These are phyloP conservation scores for Rhopalosiphum nymphaeae DNA, from an alignment of 2,888 invertebrate species.

Conservation along the genomic window DNA sequence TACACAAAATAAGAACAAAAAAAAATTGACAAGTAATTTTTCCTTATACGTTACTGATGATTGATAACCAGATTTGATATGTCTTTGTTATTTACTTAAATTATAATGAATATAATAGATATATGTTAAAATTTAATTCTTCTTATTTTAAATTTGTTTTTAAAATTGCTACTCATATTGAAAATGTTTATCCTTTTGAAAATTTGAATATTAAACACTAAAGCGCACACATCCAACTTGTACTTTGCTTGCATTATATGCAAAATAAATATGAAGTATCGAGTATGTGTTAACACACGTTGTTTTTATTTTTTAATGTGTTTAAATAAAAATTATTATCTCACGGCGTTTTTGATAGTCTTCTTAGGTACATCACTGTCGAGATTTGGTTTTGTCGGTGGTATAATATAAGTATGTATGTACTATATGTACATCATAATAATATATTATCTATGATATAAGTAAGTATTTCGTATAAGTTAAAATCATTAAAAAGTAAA, in stretches of 20 bases:
- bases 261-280: background rate
- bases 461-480: background rate
- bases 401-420: background rate
- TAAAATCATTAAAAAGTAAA: background rate
- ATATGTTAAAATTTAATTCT: too few species aligned
- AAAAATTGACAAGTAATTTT: too few species aligned
- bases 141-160: too few species aligned
- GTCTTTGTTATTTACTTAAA: too few species aligned
- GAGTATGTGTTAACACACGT: background rate
- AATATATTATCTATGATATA: background rate
- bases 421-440: background rate
- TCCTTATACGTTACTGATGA: too few species aligned
- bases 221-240: too few species aligned
- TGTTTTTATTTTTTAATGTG: background rate
- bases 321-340: background rate
- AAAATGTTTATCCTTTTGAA: too few species aligned
- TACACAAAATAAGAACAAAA: too few species aligned
- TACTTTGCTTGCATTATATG: background rate
- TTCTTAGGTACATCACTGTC: background rate
- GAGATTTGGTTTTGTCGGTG: background rate
- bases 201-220: too few species aligned
- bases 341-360: background rate
- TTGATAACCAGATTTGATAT: too few species aligned
- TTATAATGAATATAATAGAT: too few species aligned
- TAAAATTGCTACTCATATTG: too few species aligned